Base-by-base conservation (phyloP, 2,888 invertebrate genomes). In the Teleiodes luculella region DNA sequence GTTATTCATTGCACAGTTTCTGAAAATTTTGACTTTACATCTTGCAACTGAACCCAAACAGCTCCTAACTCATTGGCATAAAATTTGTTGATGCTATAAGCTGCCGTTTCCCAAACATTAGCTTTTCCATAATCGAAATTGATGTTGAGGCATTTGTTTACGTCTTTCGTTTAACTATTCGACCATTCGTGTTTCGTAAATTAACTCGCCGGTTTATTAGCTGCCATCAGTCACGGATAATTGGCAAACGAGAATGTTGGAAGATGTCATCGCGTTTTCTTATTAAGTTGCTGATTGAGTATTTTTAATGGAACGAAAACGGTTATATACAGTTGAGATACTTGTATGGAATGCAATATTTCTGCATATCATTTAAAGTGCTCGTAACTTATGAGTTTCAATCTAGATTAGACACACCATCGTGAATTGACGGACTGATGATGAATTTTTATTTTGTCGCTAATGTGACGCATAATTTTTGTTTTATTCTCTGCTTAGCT, bases 91-190 rank as follows among this genome's bases (percentile, higher is more conserved):
- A 52, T 56, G 61, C 64, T 60, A 68, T 66, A 65, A 62, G 67
- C 65, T 64, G 68, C 59, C 66, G 67, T 68, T 70, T 67, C 65
- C 60, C 65, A 70, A 72, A 69, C 63, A 71, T 72, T 65, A 63
- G 65, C 64, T 72, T 68, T 74, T 74, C 63, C 64, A 62, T 62
- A 55, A 59, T 64, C 53, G 57, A 67, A 70, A 77, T 79, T 75
- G 72, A 79, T 81, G 74, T 67, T 57, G 57, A 63, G 61, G 64
- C 71, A 76, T 80, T 78, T 76, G 74, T 80, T 77, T 67, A 62
- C 65, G 77, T 76, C 78, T 57, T 62, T 65, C 54, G 65, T 66
- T 72, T 66, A 67, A 74, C 75, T 72, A 74, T 74, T 74, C 43
- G 43, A 43, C 43, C 43, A 43, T 43, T 72, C 62, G 66, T 73